Base-by-base conservation (phyloP, 2,888 invertebrate genomes). In the Andrena fulva region DNA sequence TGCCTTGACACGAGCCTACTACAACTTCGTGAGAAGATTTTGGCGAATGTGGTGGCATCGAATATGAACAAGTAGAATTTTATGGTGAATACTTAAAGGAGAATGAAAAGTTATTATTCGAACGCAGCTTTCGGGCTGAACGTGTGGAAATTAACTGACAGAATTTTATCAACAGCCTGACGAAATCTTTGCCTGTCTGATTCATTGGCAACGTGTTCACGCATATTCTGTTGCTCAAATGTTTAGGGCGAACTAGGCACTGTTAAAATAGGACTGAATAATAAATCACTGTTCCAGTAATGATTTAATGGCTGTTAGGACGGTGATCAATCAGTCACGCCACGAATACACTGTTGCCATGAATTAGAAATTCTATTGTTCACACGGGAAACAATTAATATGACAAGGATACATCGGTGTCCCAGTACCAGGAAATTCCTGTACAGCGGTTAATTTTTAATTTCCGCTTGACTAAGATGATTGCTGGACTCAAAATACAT, bases 241-340 rank as follows among this genome's bases (percentile, higher is more conserved):
- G 52, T 77, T 80, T 70, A 60, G n/a, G 24, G n/a, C 35, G 10
- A 31, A 35, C 33, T 31, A 27, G 48, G 50, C 31, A 27, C 27
- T 68, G 63, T 29, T 20, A 52, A 73, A 79, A 24, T 54, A 31
- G 66, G 6, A 4, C 29, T 27, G 52, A 67, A 42, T 78, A 52
- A 80, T 80, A 73, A 48, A 80, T 80, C 80, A 60, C n/a, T 7
- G 56, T 48, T n/a, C 8, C 27, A 50, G 31, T 63, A 68, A 79
- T 72, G 68, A 72, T 68, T 79, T 68, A 72, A 60, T 31, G 54
- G 48, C 63, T 63, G 48, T 62, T 73, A 42, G 52, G 29, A 24
- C 35, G 35, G 42, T 42, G 35, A 80, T 73, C 72, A 63, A 73
- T 73, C 72, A 64, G 24, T 63, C 50, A 24, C 50, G n/a, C 6